Evolutionary conservation across 2,113 vertebrate species (phyloP), one percentile per base, ranked within the genome.

Genomic region (Plotosus lineatus): DNA sequence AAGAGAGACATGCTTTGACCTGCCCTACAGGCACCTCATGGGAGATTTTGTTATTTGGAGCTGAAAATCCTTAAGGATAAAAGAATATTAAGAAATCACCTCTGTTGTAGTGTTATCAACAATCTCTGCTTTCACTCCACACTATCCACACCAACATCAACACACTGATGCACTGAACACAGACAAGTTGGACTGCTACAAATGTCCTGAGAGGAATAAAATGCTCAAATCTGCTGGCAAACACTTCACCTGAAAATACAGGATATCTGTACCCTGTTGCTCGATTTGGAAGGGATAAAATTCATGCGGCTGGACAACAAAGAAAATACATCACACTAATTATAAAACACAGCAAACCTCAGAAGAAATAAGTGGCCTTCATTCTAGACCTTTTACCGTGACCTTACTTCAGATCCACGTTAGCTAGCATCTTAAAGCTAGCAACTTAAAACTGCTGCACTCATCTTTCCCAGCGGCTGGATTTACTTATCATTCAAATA

Each of bases 1-100:
- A 8, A 76, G 46, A 38, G 72, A 69, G 36, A 26, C 26, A 74
- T 44, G 61, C 63, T 82, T 78, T 51, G 81, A 83, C 78, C 75
- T 26, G 23, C 68, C 68, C 14, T 40, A 42, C 78, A 36, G 79
- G 26, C 26, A 73, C 14, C 78, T 36, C 36, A 48, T 58, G 10
- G 50, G 60, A 48, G 15, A 73, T 48, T 44, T 42, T 10, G 38
- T 63, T 36, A 81, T 75, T 65, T 23, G 23, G n/a, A 66, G 23
- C 48, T 61, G 58, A 81, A 61, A 75, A 73, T 55, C 72, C 72
- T 63, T 14, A 23, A 55, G 60, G 61, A 75, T 60, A 53, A 75
- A 66, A 31, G 58, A 38, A 65, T 38, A 28, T 31, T 14, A 53
- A 58, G 65, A 72, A 44, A 78, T 56, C 40, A 42, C 8, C 11